phyloP scores from a whole-genome alignment of 2,797 vertebrate genomes.

The Heterohyrax brucei region DNA sequence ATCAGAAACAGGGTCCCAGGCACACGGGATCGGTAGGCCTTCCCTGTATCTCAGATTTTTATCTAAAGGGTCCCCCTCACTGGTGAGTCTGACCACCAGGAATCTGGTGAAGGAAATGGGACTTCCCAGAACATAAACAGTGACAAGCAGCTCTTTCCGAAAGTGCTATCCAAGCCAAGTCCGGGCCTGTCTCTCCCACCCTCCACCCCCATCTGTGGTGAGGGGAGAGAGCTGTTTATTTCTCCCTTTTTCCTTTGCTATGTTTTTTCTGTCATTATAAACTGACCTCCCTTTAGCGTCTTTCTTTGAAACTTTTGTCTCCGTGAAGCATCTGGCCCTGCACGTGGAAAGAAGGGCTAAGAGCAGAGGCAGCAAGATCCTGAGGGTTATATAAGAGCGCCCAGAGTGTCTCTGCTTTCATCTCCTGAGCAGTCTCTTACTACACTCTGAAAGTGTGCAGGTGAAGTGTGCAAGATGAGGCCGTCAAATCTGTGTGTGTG shows the following conservation, averaged over 20 bases:
- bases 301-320: neutral
- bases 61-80: neutral
- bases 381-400: neutral
- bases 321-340: neutral
- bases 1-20: neutral
- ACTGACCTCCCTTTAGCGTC: neutral
- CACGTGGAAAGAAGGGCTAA: neutral
- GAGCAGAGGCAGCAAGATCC: neutral
- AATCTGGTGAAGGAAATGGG: slow-evolving; percentile 66
- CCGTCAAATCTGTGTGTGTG: neutral
- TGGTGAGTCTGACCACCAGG: slow-evolving; percentile 51
- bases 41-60: neutral
- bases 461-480: neutral
- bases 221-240: neutral
- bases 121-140: slow-evolving; percentile 71
- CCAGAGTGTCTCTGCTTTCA: slow-evolving; percentile 22
- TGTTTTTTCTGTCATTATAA: neutral
- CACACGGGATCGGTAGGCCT: accelerated
- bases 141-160: slow-evolving; percentile 69
- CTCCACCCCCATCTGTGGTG: neutral
- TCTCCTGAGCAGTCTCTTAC: neutral
- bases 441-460: neutral
- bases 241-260: neutral
- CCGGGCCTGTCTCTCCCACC: no score
- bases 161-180: neutral